Conservation (phyloP, 2,113 vertebrate species). For the Casuarius casuarius region DNA sequence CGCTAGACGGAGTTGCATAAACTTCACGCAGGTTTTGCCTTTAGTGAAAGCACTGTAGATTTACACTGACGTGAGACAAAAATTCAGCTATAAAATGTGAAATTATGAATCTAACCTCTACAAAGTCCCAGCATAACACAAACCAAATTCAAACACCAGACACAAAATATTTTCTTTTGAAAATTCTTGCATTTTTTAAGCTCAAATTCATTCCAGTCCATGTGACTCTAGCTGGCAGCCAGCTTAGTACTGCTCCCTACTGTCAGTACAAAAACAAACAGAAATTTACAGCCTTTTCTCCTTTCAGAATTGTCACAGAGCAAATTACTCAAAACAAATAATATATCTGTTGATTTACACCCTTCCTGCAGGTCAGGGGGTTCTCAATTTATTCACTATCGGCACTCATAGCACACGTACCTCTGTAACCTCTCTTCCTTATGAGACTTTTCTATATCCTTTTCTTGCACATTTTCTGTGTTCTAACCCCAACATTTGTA, state of each 20-base stretch:
- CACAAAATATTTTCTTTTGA: constrained; percentile 16
- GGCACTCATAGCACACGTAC: not conserved
- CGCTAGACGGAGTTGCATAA: not conserved
- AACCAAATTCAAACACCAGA: constrained; percentile 7
- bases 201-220: not conserved
- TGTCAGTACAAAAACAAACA: constrained; percentile 57
- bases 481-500: not conserved
- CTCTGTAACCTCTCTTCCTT: not conserved
- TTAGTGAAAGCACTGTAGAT: not conserved
- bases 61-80: not conserved
- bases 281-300: constrained; percentile 27
- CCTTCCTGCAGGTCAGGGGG: not conserved
- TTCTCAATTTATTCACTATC: not conserved
- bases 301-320: not conserved
- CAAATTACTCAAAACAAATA: not conserved
- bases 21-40: not conserved
- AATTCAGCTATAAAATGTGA: not conserved
- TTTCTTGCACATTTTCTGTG: not conserved
- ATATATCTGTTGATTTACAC: not conserved
- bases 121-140: not conserved
- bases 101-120: not conserved
- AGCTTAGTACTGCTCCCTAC: constrained; percentile 68
- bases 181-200: constrained; percentile 27
- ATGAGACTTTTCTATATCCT: not conserved
- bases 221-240: constrained; percentile 33